These are phyloP conservation scores for Cantharis nigra DNA, from an alignment of 2,888 invertebrate species.

Conservation along the genomic window DNA sequence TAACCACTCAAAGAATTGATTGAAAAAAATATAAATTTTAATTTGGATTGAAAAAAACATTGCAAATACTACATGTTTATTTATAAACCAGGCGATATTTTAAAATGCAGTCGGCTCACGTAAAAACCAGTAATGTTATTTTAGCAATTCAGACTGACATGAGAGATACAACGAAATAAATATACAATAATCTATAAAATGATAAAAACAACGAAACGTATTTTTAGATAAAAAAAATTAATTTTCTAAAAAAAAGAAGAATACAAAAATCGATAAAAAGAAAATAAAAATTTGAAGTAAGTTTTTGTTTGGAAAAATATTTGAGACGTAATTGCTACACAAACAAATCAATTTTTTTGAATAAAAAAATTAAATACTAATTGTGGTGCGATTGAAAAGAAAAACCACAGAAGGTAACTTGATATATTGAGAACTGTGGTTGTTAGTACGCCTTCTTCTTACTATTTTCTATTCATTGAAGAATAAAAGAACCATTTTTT, in stretches of 20 bases:
- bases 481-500: constrained; percentile 40
- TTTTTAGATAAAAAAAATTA: neutral
- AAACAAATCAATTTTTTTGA: neutral
- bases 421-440: constrained; percentile 49
- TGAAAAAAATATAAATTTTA: constrained; percentile 1
- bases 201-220: constrained; percentile 10
- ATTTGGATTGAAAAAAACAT: constrained; percentile 4
- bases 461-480: constrained; percentile 37
- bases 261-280: neutral
- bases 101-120: constrained; percentile 25
- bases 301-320: neutral
- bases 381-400: neutral
- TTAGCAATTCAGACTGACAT: constrained; percentile 24
- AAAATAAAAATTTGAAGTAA: neutral
- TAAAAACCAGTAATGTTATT: constrained; percentile 23
- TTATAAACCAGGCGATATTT: constrained; percentile 10
- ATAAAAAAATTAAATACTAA: constrained; percentile 4
- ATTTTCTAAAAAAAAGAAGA: neutral
- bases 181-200: constrained; percentile 29
- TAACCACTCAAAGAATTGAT: neutral
- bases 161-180: constrained; percentile 27
- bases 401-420: constrained; percentile 38
- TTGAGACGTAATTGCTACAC: constrained; percentile 1
- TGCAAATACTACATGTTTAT: constrained; percentile 15
- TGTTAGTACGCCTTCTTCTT: constrained; percentile 37